These are phyloP conservation scores for Eurois occulta DNA, from an alignment of 2,888 invertebrate genomes.

Conservation along the genomic window DNA sequence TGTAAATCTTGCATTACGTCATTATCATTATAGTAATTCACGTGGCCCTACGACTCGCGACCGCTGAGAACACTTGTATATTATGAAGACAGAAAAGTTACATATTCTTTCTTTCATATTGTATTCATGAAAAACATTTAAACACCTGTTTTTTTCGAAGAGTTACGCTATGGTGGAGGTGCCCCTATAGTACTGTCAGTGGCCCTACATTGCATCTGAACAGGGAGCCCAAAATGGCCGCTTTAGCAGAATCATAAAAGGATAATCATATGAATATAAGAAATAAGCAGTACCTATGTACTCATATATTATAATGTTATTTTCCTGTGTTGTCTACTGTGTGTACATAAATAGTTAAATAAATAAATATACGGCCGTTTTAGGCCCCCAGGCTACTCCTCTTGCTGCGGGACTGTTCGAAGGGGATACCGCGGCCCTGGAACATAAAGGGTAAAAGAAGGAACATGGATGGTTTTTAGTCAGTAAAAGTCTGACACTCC, in stretches of 20 bases:
- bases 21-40: constrained; percentile 28
- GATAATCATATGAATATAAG: no score
- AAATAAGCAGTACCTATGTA: no score
- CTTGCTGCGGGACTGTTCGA: no score
- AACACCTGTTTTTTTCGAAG: background rate
- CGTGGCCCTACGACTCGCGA: background rate
- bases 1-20: constrained; percentile 50
- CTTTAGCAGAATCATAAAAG: no score
- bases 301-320: no score
- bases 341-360: no score
- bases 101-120: background rate
- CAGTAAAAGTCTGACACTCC: no score
- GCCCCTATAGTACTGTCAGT: background rate
- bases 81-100: background rate
- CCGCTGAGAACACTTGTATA: background rate
- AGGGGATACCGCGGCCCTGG: no score
- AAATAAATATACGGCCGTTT: no score
- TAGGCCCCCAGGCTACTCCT: background rate
- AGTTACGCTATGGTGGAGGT: background rate
- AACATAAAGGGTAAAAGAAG: no score
- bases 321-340: no score
- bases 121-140: background rate
- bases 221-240: background rate
- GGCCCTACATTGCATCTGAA: background rate
- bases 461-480: no score